These are phyloP conservation scores for Notodonta ziczac DNA, from an alignment of 2,888 invertebrate genomes.

Conservation along the genomic window DNA sequence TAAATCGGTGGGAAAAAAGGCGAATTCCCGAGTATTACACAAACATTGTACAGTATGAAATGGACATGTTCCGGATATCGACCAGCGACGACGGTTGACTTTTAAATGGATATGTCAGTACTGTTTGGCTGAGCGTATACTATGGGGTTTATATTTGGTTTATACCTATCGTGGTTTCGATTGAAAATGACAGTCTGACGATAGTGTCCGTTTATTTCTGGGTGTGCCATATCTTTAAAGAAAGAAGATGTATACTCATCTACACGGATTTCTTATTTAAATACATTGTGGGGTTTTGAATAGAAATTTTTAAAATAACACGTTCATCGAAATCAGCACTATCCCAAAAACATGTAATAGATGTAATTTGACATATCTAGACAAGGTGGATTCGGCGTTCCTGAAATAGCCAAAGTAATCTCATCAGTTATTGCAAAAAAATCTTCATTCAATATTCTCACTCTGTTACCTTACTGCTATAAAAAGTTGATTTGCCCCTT, in stretches of 20 bases:
- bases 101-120: conserved; percentile 19
- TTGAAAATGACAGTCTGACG: neutral
- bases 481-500: conserved; percentile 12
- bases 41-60: conserved; percentile 10
- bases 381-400: neutral
- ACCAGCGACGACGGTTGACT: conserved; percentile 15
- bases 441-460: neutral
- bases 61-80: conserved; percentile 14
- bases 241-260: too few species aligned
- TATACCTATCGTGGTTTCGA: neutral
- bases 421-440: neutral
- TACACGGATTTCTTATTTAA: too few species aligned
- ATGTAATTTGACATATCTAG: too few species aligned
- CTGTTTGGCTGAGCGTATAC: conserved; percentile 6
- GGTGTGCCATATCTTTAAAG: too few species aligned
- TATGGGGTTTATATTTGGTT: neutral
- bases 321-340: too few species aligned
- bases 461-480: neutral
- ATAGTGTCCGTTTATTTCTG: neutral
- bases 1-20: conserved; percentile 16
- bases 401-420: neutral
- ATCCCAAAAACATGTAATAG: too few species aligned
- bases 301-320: too few species aligned
- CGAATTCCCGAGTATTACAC: conserved; percentile 8
- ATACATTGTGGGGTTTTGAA: too few species aligned